Percentiles rank a stretch among this genome's conserved stretches.
Evolutionary conservation across 1,140 invertebrate species (phyloP).

Genomic region (Eumaeus atala): DNA sequence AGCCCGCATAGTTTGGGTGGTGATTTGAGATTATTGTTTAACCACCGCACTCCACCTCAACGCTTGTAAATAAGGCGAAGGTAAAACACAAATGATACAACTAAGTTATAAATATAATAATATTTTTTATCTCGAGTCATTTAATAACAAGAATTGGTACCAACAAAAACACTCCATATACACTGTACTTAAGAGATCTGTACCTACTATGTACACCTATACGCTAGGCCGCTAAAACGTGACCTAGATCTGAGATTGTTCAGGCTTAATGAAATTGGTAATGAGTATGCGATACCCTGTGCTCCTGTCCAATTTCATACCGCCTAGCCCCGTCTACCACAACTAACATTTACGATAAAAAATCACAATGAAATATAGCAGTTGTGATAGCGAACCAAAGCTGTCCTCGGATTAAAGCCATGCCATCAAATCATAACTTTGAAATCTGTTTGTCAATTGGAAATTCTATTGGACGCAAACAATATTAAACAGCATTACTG

Average conservation of each 20-base stretch:
- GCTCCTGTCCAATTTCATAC: conserved; percentile 1
- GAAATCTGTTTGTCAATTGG: no score
- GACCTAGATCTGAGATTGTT: conserved; percentile 21
- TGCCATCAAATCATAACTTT: no score
- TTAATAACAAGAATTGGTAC: conserved; percentile 46
- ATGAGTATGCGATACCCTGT: conserved; percentile 3
- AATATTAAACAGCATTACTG: no score
- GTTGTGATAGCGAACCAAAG: no score
- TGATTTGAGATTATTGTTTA: no score
- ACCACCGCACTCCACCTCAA: no score
- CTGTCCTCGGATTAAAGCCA: no score
- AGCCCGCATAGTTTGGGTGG: no score
- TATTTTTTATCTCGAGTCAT: conserved; percentile 48
- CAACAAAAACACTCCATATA: conserved; percentile 35
- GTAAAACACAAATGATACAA: conserved; percentile 30
- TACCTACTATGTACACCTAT: conserved; percentile 30
- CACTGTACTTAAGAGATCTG: conserved; percentile 39
- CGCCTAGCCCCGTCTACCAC: not conserved
- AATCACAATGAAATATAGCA: conserved; percentile 5
- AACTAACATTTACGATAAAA: conserved; percentile 5
- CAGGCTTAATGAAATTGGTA: conserved; percentile 11
- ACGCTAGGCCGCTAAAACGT: conserved; percentile 32
- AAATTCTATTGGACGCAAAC: no score
- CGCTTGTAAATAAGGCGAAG: not conserved
- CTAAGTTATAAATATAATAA: conserved; percentile 59